Base-by-base conservation (phyloP, 2,797 vertebrate genomes). In the Diglossa cyanea region DNA sequence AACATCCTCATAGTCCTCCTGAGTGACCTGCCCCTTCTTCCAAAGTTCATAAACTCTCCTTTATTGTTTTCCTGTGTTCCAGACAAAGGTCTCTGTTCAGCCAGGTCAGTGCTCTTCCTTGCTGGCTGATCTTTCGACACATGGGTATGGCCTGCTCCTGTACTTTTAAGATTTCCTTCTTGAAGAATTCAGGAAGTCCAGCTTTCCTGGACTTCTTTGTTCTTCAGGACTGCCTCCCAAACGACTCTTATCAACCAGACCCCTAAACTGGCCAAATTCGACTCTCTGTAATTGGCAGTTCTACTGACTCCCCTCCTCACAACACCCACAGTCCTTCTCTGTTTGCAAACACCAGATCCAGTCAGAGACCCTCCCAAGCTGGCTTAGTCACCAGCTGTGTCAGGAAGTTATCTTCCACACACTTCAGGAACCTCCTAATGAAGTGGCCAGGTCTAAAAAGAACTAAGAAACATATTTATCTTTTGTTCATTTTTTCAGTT, bases 301-400 rank as follows among this genome's bases (percentile, higher is more conserved):
- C 62, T 79, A 23, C 28, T 62, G 48, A 57, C 2, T 1, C 2
- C 10, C 6, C 9, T 74, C 33, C 33, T 58, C 44, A 37, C 5
- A 21, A 28, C 19, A 47, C 6, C 44, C 63, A 71, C 16, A n/a
- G 23, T 68, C 13, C 14, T 63, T 63, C 70, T 40, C 26, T 58
- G 18, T 40, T 58, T 39, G 35, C 50, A 25, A 80, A 30, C 50
- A 40, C 6, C 26, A 63, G 8, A 44, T 42, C 33, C 45, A 53
- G 23, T 15, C 10, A 13, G 14, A 4, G 0, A 0, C 31, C 7
- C 39, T 81, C 23, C 11, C 15, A n/a, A 30, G 23, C 0, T 81
- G 57, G 3, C 13, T 40, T 50, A n/a, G 33, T 21, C 26, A 65
- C 39, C 37, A 45, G 6, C 39, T 63, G 8, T 23, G 19, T 42